Base-by-base conservation (phyloP, 2,113 vertebrate genomes). In the Megalops atlanticus region DNA sequence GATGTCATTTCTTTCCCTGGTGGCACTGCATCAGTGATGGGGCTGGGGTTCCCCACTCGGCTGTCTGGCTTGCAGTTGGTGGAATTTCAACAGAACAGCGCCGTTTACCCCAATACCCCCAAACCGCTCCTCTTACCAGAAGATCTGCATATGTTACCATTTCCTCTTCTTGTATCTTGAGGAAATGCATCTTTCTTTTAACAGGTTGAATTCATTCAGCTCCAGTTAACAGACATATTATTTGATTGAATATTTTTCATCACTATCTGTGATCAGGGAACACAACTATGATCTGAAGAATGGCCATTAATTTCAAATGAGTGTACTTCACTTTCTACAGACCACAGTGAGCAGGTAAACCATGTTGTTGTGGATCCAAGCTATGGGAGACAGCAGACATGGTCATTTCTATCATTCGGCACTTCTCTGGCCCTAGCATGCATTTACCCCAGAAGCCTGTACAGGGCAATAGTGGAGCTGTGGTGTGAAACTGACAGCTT, bases 1-100 rank as follows among this genome's bases (percentile, higher is more conserved):
- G 87, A 87, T 86, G 83, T 74, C 21, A 47, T 74, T 79, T 85
- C 78, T 27, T 70, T 41, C 18, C 15, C 68, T 31, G 52, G 35
- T 69, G 69, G n/a, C 73, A 85, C 78, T 86, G 87, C 88, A 82
- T 87, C 18, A 14, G 0, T 39, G 31, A 84, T 82, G 82, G 84
- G 80, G 54, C 72, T 82, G 92, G 89, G 87, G 89, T 91, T 86
- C 86, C 90, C 89, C 89, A 79, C 24, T 58, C 58, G 82, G 76
- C 76, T 82, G 77, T 84, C 69, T 84, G 40, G 58, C 33, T 0
- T 72, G 24, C 69, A 40, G 74, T 76, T 68, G n/a, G 49, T 38
- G 5, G 39, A 39, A 69, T 40, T n/a, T 18, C 15, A 15, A 16
- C 38, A 69, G 52, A 33, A 24, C 36, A 31, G 11, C 10, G 31